Conservation (phyloP, 2,797 vertebrate genomes). For the Sandelia bainsii region DNA sequence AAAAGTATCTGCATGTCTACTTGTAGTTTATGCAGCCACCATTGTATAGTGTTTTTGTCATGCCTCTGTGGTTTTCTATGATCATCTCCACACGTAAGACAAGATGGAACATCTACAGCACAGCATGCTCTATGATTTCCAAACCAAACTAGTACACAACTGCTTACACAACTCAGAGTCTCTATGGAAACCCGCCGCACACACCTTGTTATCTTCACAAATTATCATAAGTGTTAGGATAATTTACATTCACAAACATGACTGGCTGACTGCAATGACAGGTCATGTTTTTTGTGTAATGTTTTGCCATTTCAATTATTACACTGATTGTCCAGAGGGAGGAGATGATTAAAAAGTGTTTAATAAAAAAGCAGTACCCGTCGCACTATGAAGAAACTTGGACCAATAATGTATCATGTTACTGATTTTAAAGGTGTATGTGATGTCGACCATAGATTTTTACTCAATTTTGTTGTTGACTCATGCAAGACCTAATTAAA, state of each 20-base stretch:
- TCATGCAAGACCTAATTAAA: background rate
- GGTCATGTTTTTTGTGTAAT: background rate
- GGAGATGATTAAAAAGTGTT: background rate
- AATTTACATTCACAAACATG: background rate
- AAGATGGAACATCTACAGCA: slow-evolving; percentile 3
- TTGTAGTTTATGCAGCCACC: slow-evolving; percentile 22
- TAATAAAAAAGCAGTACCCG: no score
- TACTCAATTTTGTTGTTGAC: background rate
- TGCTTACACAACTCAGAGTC: background rate
- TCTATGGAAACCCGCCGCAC: background rate
- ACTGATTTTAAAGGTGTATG: no score
- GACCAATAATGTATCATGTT: no score
- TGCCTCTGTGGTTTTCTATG: background rate
- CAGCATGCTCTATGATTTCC: background rate
- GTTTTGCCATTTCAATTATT: slow-evolving; percentile 5
- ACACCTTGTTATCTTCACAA: background rate
- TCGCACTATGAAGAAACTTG: background rate
- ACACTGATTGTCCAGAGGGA: background rate
- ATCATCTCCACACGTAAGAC: slow-evolving; percentile 3
- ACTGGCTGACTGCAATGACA: background rate
- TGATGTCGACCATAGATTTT: background rate
- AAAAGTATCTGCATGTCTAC: slow-evolving; percentile 38
- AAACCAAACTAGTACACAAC: background rate
- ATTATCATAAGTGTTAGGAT: background rate
- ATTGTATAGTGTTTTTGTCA: background rate